Percentiles rank a stretch among this genome's conserved stretches.
Conservation (phyloP, 92 coral and sea anemone genomes). For the Epizoanthus illoricatus region DNA sequence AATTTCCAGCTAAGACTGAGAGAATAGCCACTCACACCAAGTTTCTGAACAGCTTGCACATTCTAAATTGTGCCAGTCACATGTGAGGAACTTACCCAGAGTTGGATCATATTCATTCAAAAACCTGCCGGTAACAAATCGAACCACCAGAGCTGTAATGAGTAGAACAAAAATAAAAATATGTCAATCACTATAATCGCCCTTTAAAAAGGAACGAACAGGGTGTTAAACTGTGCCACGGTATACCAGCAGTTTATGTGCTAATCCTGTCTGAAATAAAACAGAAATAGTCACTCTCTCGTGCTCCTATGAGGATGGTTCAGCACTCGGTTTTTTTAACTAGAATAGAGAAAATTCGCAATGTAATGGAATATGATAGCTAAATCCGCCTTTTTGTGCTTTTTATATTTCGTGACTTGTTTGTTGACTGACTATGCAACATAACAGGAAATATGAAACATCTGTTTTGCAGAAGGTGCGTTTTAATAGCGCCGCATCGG, state of each 20-base stretch:
- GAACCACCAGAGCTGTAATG: slow-evolving; percentile 86
- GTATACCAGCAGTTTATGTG: neutral
- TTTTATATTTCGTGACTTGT: slow-evolving; percentile 3
- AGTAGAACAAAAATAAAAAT: slow-evolving; percentile 8
- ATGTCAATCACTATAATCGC: slow-evolving; percentile 66
- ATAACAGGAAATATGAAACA: slow-evolving; percentile 7
- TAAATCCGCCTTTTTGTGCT: neutral
- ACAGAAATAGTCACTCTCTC: neutral
- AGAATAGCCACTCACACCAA: no score
- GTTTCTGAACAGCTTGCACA: no score
- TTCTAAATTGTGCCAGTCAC: no score
- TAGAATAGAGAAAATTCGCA: no score
- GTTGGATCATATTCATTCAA: slow-evolving; percentile 96
- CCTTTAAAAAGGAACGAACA: slow-evolving; percentile 42
- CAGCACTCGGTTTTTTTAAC: neutral
- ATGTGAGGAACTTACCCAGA: slow-evolving; percentile 67
- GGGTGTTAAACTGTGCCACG: slow-evolving; percentile 10
- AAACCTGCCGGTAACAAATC: slow-evolving; percentile 97
- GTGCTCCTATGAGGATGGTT: neutral
- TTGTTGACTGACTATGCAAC: neutral
- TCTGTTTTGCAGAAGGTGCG: slow-evolving; percentile 1
- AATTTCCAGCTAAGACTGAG: no score
- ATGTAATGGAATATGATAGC: no score
- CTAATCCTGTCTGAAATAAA: slow-evolving; percentile 12
- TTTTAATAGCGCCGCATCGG: neutral